Base-by-base conservation (phyloP, 2,888 invertebrate species). In the Mechanitis mazaeus region DNA sequence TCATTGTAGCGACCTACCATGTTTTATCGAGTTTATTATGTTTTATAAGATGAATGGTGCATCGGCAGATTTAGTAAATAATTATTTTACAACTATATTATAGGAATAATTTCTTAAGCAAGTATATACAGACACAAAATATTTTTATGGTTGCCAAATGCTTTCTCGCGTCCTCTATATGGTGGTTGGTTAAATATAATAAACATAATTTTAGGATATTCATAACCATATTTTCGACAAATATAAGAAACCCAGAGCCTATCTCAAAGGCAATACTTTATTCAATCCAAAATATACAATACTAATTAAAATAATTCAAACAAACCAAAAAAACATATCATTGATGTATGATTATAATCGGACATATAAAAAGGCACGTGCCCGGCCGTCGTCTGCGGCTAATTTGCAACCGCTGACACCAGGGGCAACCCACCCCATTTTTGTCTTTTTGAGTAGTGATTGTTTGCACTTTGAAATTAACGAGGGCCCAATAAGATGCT, bases 401-500 rank as follows among this genome's bases (percentile, higher is more conserved):
- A 75, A 75, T 75, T 74, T 72, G 68, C 66, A 70, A 73, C 72
- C 74, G 59, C 72, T 66, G 55, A 46, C 2, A 20, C 33, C 11
- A 55, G 33, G 33, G 9, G 33, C n/a, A 33, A 2, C 11, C 33
- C 9, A 33, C 57, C 20, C 31, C 20, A 46, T 56, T 46, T 72
- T 72, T 74, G 73, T 73, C 73, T 74, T 74, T 72, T 73, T 70
- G 69, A 74, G 71, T 62, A 65, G 62, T 66, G 69, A 72, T 73
- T 75, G 73, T 73, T 72, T 69, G 70, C 72, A 68, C 68, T 71
- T 69, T 66, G 66, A 65, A 68, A 69, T 68, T 66, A 68, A 67
- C 69, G 61, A 67, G 71, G 69, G 69, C 57, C 45, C 63, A 59
- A 60, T 66, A 58, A 64, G 64, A 59, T 53, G 45, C 60, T 58